Evolutionary conservation across 1,140 invertebrate species (phyloP).

Genomic region (Spodoptera litura): DNA sequence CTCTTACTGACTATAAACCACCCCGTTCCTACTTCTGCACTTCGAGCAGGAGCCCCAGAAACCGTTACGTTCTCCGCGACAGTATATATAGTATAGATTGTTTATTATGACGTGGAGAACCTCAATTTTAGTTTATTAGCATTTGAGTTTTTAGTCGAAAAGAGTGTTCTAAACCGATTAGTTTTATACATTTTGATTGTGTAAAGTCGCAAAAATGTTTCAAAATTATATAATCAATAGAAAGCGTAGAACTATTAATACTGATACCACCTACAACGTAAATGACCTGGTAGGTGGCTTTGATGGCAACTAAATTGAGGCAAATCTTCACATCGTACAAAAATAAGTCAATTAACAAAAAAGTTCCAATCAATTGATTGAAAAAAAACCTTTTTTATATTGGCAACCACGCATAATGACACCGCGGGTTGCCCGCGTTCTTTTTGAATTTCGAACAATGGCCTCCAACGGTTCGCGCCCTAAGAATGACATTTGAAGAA

Average conservation of each 20-base stretch:
- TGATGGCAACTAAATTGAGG: slow-evolving; percentile 10
- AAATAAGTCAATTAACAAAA: slow-evolving; percentile 61
- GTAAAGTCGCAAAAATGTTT: too few species aligned
- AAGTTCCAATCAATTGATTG: slow-evolving; percentile 68
- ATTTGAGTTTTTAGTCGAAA: too few species aligned
- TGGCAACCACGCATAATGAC: slow-evolving; percentile 79
- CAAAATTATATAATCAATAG: too few species aligned
- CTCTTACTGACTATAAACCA: too few species aligned
- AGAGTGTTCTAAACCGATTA: too few species aligned
- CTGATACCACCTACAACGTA: slow-evolving; percentile 24
- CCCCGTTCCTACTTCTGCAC: too few species aligned
- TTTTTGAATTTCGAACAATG: slow-evolving; percentile 78
- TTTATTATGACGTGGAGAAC: too few species aligned
- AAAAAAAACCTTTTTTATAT: slow-evolving; percentile 70
- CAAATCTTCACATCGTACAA: slow-evolving; percentile 25
- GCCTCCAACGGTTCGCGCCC: slow-evolving; percentile 74
- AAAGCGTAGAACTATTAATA: background rate
- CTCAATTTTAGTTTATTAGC: too few species aligned
- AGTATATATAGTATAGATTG: too few species aligned
- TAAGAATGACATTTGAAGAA: slow-evolving; percentile 73
- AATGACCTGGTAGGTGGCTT: slow-evolving; percentile 36
- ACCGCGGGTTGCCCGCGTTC: slow-evolving; percentile 74
- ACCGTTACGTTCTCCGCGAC: too few species aligned
- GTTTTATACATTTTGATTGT: too few species aligned
- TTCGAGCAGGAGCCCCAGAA: too few species aligned